These are phyloP conservation scores for Sebastes taczanowskii DNA, from an alignment of 2,797 vertebrate genomes.

Conservation along the genomic window DNA sequence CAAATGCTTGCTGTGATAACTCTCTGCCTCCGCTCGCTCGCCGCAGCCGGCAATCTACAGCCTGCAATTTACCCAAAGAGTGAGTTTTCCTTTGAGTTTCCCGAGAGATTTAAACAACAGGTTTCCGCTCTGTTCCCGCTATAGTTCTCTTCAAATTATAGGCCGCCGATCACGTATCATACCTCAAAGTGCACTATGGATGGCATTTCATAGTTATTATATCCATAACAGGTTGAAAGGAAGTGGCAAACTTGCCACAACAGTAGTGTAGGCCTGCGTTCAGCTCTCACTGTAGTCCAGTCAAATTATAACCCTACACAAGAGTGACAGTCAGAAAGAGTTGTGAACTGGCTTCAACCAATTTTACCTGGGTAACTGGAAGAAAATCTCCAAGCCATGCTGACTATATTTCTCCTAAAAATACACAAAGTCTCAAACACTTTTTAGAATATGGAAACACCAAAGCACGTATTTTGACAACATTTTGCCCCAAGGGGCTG, in stretches of 20 bases:
- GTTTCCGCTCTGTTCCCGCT: slow-evolving; percentile 1
- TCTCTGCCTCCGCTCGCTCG: background rate
- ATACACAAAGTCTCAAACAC: background rate
- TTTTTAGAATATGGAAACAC: background rate
- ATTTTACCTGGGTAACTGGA: background rate
- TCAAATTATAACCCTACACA: background rate
- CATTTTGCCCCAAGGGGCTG: background rate
- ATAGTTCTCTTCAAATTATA: slow-evolving; percentile 26
- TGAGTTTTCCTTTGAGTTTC: slow-evolving; percentile 4
- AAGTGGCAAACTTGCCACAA: background rate
- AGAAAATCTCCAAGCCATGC: background rate
- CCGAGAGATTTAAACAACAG: slow-evolving; percentile 30
- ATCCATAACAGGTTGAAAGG: background rate
- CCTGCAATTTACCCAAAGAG: slow-evolving; percentile 36
- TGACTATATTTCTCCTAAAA: background rate
- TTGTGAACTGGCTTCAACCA: background rate
- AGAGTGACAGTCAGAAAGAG: background rate
- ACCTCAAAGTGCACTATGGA: slow-evolving; percentile 1
- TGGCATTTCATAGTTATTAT: slow-evolving; percentile 11
- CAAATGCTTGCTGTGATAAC: slow-evolving; percentile 17
- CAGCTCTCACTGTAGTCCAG: background rate
- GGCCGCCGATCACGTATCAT: background rate
- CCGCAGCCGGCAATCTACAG: slow-evolving; percentile 28
- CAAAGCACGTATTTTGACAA: fast-evolving
- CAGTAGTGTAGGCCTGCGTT: background rate